Conservation (phyloP, 2,888 invertebrate species). For the Proisotoma minuta region DNA sequence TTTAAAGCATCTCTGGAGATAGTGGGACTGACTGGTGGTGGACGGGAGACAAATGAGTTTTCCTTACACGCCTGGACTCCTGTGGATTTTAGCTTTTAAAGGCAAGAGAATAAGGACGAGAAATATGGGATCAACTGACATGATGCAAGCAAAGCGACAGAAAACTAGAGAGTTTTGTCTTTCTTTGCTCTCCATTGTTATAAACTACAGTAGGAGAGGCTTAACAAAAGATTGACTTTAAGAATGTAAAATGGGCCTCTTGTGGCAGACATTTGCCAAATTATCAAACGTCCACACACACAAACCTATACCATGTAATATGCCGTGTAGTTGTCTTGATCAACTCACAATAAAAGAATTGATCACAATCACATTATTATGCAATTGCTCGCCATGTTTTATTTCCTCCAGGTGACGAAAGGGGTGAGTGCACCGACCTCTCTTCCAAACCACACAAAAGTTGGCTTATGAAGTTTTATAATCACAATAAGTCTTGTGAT, state of each 20-base stretch:
- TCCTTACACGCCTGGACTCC: slow-evolving; percentile 34
- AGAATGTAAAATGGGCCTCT: background rate
- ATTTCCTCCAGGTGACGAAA: too few relatives aligned
- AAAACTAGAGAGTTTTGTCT: slow-evolving; percentile 7
- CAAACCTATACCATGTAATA: too few relatives aligned
- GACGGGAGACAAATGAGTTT: slow-evolving; percentile 39
- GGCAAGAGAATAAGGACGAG: background rate
- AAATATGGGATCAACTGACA: slow-evolving; percentile 19
- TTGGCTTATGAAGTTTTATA: too few relatives aligned
- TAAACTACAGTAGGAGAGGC: background rate
- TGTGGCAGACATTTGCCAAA: too few relatives aligned
- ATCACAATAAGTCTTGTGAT: too few relatives aligned
- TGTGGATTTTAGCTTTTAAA: slow-evolving; percentile 26
- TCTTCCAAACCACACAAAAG: background rate
- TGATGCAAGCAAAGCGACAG: slow-evolving; percentile 10
- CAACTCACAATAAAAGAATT: too few relatives aligned
- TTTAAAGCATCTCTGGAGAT: background rate
- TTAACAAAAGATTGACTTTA: background rate
- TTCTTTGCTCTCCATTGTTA: background rate
- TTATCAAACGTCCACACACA: too few relatives aligned
- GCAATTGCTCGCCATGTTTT: too few relatives aligned
- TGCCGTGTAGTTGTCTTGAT: too few relatives aligned
- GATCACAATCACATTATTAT: too few relatives aligned
- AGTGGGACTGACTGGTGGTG: slow-evolving; percentile 23
- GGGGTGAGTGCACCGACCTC: background rate